Evolutionary conservation across 64 coral and sea anemone genomes (phyloP), one percentile per base, ranked within the genome.

Genomic region (Catalaphyllia jardinei): DNA sequence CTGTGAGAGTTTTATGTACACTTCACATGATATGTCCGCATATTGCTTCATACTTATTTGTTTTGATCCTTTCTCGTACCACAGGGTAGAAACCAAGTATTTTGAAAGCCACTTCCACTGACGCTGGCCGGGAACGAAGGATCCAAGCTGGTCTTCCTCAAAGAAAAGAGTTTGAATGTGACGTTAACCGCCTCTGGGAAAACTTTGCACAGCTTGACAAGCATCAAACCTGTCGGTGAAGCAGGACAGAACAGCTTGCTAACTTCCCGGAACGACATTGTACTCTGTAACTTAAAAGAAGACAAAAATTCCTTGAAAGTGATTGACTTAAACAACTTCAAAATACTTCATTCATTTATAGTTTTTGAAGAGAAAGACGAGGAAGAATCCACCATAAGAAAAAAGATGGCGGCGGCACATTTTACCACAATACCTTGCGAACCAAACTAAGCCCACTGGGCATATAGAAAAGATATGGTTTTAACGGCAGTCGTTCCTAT

Each of bases 291-390:
- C 76, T 96, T 91, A 10, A 93, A 75, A 38, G 59, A 96, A 57
- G 77, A 87, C 50, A 91, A 96, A 50, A 93, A 96, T 42, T 75
- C 87, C 25, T 67, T 96, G 19, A 88, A 90, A 73, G 91, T 96
- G 27, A 33, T 96, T 25, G 91, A 93, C 49, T 39, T 93, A 15
- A 79, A 29, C n/a, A 80, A 63, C 10, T 87, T 67, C 28, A 93
- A 67, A 87, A 51, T 87, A 33, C 50, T 81, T 28, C 80, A 52
- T 61, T 93, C 94, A 8, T 81, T 96, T 49, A 82, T 30, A 30
- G 80, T 96, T 18, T 96, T 96, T 49, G 91, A 93, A 62, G 63
- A 86, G 22, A 77, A 87, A 73, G 94, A 96, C 35, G 94, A 96
- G 24, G 94, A 96, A n/a, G 71, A 82, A 27, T n/a, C n/a, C n/a